These are phyloP conservation scores for Gymnoscopelus microlampas DNA, from an alignment of 2,797 vertebrate species.

Conservation along the genomic window DNA sequence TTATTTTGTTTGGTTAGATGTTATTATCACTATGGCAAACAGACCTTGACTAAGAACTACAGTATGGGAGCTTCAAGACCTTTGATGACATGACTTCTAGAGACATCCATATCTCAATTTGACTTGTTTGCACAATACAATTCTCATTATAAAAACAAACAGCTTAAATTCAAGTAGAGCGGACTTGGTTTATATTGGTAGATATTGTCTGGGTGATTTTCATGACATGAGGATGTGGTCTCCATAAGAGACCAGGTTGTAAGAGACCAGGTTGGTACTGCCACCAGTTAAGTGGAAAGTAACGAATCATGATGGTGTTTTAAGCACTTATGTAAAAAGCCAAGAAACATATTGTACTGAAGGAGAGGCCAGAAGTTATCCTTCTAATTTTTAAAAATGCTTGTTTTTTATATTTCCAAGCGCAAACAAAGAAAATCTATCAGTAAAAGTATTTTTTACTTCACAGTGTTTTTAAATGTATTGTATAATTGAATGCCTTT, in stretches of 20 bases:
- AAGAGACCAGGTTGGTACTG: conserved; percentile 4
- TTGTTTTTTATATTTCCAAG: conserved; percentile 47
- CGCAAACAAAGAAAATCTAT: conserved; percentile 44
- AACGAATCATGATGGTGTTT: neutral
- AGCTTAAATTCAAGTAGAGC: conserved; percentile 26
- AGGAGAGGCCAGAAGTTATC: conserved; percentile 14
- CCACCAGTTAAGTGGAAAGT: too few species aligned
- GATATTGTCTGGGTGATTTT: conserved; percentile 42
- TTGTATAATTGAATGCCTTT: conserved; percentile 21
- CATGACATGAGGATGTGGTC: conserved; percentile 58
- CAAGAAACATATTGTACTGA: conserved; percentile 17
- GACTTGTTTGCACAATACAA: conserved; percentile 4
- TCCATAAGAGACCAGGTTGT: conserved; percentile 20
- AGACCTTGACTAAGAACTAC: conserved; percentile 9
- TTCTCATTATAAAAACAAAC: conserved; percentile 8
- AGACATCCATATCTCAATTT: conserved; percentile 6
- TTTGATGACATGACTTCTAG: conserved; percentile 20
- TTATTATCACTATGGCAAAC: conserved; percentile 6
- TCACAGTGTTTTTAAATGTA: conserved; percentile 4
- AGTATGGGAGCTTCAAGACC: neutral
- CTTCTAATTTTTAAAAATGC: conserved; percentile 43
- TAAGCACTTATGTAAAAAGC: conserved; percentile 1
- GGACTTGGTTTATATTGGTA: too few species aligned
- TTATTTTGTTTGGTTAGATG: conserved; percentile 18
- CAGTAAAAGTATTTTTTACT: conserved; percentile 62